These are phyloP conservation scores for Sialis fuliginosa DNA, from an alignment of 2,888 invertebrate genomes.

Conservation along the genomic window DNA sequence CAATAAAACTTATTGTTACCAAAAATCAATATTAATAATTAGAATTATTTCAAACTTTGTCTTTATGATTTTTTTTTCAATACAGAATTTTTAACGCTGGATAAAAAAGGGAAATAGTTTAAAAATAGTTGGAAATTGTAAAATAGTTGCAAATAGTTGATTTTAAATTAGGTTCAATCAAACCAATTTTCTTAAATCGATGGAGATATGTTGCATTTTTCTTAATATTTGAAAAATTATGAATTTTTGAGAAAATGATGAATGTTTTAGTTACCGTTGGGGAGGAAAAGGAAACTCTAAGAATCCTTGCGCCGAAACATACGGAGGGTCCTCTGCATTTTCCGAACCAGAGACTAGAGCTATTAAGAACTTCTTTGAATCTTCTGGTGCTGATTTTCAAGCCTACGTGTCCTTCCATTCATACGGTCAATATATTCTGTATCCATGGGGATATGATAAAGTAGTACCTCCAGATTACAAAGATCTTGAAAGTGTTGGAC, in stretches of 20 bases:
- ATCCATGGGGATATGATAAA: conserved; percentile 74
- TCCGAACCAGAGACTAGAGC: conserved; percentile 76
- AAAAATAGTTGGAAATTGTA: too few relatives aligned
- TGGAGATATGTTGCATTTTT: too few relatives aligned
- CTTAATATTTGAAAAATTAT: too few relatives aligned
- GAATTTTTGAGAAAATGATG: conserved; percentile 2
- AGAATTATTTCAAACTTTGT: too few relatives aligned
- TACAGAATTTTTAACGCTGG: too few relatives aligned
- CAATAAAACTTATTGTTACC: too few relatives aligned
- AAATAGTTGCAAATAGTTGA: too few relatives aligned
- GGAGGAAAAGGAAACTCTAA: conserved; percentile 70
- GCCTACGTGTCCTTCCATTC: conserved; percentile 68
- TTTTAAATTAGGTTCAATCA: too few relatives aligned
- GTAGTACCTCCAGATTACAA: conserved; percentile 49
- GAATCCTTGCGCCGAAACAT: conserved; percentile 69
- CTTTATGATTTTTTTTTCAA: too few relatives aligned
- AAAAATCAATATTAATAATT: too few relatives aligned
- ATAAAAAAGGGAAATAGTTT: too few relatives aligned
- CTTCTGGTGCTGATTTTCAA: conserved; percentile 34
- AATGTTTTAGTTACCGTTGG: conserved; percentile 49
- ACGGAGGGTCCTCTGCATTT: conserved; percentile 58
- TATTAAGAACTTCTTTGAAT: conserved; percentile 32
- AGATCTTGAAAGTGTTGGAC: conserved; percentile 52
- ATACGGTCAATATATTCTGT: conserved; percentile 69
- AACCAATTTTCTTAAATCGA: too few relatives aligned